Base-by-base conservation (phyloP, 2,888 invertebrate genomes). In the Linnaemya vulpina region DNA sequence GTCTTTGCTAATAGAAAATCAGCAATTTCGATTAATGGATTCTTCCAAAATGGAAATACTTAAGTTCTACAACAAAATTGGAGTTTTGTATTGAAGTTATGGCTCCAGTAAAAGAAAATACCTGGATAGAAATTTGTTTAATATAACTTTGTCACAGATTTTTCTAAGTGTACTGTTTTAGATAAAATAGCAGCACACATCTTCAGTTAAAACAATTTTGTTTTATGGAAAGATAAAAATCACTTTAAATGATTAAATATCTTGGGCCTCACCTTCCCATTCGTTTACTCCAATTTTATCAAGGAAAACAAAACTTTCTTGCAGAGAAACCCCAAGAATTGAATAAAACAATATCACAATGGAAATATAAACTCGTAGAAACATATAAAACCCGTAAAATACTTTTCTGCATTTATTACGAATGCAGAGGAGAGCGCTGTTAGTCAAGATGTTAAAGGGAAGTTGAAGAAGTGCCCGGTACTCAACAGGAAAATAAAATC, bases 21-120 rank as follows among this genome's bases (percentile, higher is more conserved):
- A n/a, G n/a, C n/a, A n/a, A n/a, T n/a, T n/a, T n/a, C n/a, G n/a
- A n/a, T n/a, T n/a, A n/a, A n/a, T n/a, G n/a, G n/a, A n/a, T n/a
- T n/a, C n/a, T n/a, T n/a, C n/a, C n/a, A n/a, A n/a, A n/a, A n/a
- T n/a, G n/a, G n/a, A n/a, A n/a, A n/a, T n/a, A n/a, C n/a, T 5
- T 8, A 35, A 8, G 13, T 43, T 13, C 35, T 5, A 3, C 35
- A 35, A 35, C 35, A 35, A 35, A 8, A 35, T 8, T 4, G 88
- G 88, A 89, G 89, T 89, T 88, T 89, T 89, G 89, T 89, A 89
- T 89, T 89, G 89, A 89, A 89, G 89, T 89, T 89, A 89, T 89
- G 89, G 89, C 8, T 38, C 10, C 10, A 38, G 30, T 30, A 3
- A 3, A 30, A 30, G 5, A 30, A 30, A 30, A 30, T 30, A 30